These are phyloP conservation scores for Lycorma delicatula DNA, from an alignment of 1,140 invertebrate genomes.

Conservation along the genomic window DNA sequence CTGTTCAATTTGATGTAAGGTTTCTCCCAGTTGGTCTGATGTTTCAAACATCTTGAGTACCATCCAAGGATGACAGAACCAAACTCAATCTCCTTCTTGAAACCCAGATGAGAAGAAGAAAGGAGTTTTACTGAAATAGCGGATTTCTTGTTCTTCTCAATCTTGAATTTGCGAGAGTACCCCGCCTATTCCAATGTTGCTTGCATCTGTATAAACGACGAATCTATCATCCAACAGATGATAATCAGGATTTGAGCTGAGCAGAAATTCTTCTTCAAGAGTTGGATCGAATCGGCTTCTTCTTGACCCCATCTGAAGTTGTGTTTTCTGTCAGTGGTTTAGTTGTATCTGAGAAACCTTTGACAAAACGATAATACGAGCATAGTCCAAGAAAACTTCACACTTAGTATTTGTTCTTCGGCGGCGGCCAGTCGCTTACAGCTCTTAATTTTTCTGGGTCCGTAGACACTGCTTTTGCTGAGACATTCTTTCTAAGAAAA, in stretches of 20 bases:
- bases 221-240: background rate
- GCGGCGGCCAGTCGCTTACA: conserved; percentile 31
- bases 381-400: conserved; percentile 34
- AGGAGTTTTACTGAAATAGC: background rate
- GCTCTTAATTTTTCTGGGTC: conserved; percentile 35
- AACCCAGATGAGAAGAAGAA: background rate
- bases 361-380: too few species aligned
- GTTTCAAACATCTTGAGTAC: conserved; percentile 15
- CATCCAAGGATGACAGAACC: conserved; percentile 16
- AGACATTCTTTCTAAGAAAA: too few species aligned
- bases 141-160: background rate
- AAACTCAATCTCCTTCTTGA: conserved; percentile 12
- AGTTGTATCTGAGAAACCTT: conserved; percentile 27
- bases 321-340: conserved; percentile 32
- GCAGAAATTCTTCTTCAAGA: background rate
- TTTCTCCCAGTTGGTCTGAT: conserved; percentile 13
- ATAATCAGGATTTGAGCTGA: background rate
- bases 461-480: conserved; percentile 31
- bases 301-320: background rate
- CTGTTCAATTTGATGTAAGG: conserved; percentile 10
- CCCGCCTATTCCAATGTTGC: background rate
- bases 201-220: background rate
- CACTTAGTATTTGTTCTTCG: conserved; percentile 30
- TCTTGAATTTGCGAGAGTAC: background rate
- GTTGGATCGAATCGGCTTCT: background rate